Evolutionary conservation across 2,888 invertebrate species (phyloP), one percentile per base, ranked within the genome.

Genomic region (Acanthoscelides obtectus): DNA sequence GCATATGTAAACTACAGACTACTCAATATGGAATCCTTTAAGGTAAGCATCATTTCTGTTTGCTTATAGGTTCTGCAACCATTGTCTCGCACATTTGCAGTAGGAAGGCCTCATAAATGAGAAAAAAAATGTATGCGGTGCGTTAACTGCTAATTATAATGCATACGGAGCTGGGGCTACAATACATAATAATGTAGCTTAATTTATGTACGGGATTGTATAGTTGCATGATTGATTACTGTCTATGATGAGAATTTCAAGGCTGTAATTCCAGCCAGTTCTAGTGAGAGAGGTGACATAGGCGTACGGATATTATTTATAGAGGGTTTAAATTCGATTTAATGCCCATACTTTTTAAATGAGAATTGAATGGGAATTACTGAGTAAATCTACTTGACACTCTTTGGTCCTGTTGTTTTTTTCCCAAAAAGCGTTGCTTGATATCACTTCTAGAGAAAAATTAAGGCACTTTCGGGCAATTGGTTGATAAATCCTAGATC

Each of bases 201-300:
- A 45, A 45, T 6, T 6, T 12, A 45, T 45, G 45, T 45, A 45
- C 45, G 17, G 45, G 12, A 45, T 17, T 45, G 45, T 45, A 45
- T 45, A 45, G 70, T 71, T 73, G 73, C 70, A 72, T 72, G 73
- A 73, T 73, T 73, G 73, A 73, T 72, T 73, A 69, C 72, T 73
- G 67, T 69, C 72, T 69, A 73, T 67, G 67, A 69, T 65, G 25
- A 20, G 68, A 67, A 67, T 69, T 73, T 73, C 72, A 73, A 73
- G 72, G 72, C 45, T 45, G 45, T 12, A 45, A 45, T 45, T 45
- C 45, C 45, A 45, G 45, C 45, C 45, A 17, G 17, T 45, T 45
- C 45, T 45, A 1, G 45, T 45, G 12, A 3, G 45, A 45, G 45
- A 45, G 45, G 45, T 12, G 12, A 1, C 45, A 45, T 6, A 45